These are phyloP conservation scores for Phengaris alcon DNA, from an alignment of 2,888 invertebrate species.

Conservation along the genomic window DNA sequence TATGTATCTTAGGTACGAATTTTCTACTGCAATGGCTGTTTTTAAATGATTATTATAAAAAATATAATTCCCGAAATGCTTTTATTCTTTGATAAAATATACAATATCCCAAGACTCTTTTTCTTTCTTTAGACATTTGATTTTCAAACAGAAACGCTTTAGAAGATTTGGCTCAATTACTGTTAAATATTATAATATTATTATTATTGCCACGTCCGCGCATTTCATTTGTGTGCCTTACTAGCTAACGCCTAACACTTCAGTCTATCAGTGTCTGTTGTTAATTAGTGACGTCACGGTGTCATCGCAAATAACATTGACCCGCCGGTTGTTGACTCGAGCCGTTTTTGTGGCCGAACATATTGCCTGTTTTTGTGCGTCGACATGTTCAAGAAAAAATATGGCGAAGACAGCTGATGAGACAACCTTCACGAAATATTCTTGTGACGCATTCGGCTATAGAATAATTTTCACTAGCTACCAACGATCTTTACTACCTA, in stretches of 20 bases:
- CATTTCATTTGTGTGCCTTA: not conserved
- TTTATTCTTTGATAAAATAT: too few species aligned
- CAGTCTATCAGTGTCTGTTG: not conserved
- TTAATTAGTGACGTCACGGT: slow-evolving; percentile 39
- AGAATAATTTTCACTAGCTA: not conserved
- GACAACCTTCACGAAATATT: not conserved
- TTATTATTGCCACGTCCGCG: too few species aligned
- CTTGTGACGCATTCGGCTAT: not conserved
- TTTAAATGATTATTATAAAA: too few species aligned
- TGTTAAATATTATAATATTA: too few species aligned
- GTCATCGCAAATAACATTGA: slow-evolving; percentile 43
- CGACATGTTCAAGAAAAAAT: slow-evolving; percentile 1
- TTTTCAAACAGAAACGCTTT: too few species aligned
- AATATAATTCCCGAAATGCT: too few species aligned
- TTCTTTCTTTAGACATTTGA: too few species aligned
- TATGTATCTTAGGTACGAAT: too few species aligned
- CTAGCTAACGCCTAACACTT: too few species aligned
- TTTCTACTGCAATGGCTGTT: too few species aligned
- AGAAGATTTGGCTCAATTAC: too few species aligned
- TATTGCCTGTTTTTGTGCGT: slow-evolving; percentile 22
- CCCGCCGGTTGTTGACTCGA: slow-evolving; percentile 45
- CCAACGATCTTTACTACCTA: not conserved
- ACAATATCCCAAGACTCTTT: too few species aligned
- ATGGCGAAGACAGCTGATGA: slow-evolving; percentile 20
- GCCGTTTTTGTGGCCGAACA: slow-evolving; percentile 28